Evolutionary conservation across 2,113 vertebrate genomes (phyloP).

Genomic region (Aythya baeri): DNA sequence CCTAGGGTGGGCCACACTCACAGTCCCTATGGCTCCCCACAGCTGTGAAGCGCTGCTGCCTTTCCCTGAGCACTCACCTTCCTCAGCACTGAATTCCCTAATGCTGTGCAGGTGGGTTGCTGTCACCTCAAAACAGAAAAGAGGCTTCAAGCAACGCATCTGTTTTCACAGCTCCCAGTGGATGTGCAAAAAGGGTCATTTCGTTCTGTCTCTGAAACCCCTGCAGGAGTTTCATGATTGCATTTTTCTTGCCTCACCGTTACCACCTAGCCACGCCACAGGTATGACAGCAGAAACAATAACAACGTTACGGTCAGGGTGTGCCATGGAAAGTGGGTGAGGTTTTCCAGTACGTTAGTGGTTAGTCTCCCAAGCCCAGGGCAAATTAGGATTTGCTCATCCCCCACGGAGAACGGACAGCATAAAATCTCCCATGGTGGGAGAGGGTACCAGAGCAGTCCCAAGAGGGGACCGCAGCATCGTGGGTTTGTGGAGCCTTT

Average conservation of each 20-base stretch:
- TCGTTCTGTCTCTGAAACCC: constrained; percentile 1
- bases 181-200: background rate
- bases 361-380: constrained; percentile 7
- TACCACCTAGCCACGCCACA: constrained; percentile 16
- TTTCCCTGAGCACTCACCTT: background rate
- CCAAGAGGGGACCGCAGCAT: background rate
- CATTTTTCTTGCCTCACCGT: constrained; percentile 7
- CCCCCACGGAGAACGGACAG: background rate
- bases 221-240: constrained; percentile 27
- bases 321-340: constrained; percentile 57
- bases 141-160: background rate
- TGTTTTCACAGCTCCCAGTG: background rate
- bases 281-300: constrained; percentile 38
- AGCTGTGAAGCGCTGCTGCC: background rate
- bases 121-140: background rate
- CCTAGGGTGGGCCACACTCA: background rate
- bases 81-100: background rate
- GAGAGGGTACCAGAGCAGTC: background rate
- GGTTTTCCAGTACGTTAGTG: constrained; percentile 27
- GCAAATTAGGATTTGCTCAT: constrained; percentile 1
- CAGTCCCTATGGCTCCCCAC: background rate
- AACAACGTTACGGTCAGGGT: constrained; percentile 14
- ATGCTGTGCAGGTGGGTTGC: background rate
- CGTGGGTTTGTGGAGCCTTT: background rate
- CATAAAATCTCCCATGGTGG: background rate